Evolutionary conservation across 2,797 vertebrate genomes (phyloP).

Genomic region (Leptatherina wallacei): DNA sequence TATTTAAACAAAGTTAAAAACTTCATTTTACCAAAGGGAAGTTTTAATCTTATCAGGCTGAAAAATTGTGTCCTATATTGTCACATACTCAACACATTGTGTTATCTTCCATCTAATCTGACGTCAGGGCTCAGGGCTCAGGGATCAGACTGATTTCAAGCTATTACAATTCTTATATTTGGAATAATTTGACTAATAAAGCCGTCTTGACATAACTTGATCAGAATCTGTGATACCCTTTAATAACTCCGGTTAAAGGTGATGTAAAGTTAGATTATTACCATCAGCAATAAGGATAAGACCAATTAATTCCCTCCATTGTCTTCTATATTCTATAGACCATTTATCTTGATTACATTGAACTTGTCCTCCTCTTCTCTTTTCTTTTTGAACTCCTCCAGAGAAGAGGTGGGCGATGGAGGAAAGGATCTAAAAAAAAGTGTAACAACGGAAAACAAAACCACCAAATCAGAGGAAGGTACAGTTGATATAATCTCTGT

Average conservation of each 20-base stretch:
- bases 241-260: not conserved
- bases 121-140: not conserved
- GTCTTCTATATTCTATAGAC: not conserved
- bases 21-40: not conserved
- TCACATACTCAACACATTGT: not conserved
- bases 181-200: not conserved
- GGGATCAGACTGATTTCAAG: not conserved
- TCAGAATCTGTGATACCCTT: not conserved
- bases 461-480: slow-evolving; percentile 7
- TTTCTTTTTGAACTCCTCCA: slow-evolving; percentile 33
- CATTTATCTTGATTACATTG: slow-evolving; percentile 23
- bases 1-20: not conserved
- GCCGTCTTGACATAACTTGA: not conserved
- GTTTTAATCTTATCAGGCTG: not conserved
- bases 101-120: not conserved
- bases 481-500: not conserved
- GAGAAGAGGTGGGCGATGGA: slow-evolving; percentile 50
- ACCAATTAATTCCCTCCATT: not conserved
- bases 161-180: not conserved
- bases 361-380: slow-evolving; percentile 18
- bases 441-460: slow-evolving; percentile 32
- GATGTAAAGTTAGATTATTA: not conserved
- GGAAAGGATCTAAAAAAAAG: slow-evolving; percentile 65
- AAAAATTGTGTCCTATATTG: not conserved
- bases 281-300: not conserved